These are phyloP conservation scores for Oligia strigilis DNA, from an alignment of 2,888 invertebrate species.

Conservation along the genomic window DNA sequence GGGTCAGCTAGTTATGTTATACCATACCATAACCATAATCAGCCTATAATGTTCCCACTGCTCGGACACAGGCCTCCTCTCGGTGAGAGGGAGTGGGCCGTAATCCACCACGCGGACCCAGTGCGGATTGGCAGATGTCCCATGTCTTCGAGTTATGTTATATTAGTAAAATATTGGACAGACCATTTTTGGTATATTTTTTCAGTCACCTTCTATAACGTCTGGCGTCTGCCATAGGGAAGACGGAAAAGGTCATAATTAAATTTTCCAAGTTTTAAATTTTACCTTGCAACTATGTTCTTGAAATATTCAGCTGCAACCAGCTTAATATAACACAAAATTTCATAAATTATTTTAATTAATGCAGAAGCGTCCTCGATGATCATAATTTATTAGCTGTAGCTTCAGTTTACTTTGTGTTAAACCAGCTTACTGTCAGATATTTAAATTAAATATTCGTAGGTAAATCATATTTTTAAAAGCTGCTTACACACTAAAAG, in stretches of 20 bases:
- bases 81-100: no score
- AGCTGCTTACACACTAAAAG: no score
- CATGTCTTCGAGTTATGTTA: no score
- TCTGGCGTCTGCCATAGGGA: neutral
- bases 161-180: no score
- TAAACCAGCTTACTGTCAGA: constrained; percentile 36
- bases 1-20: no score
- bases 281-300: constrained; percentile 14
- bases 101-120: no score
- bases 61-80: no score
- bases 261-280: constrained; percentile 19
- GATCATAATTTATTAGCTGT: constrained; percentile 42
- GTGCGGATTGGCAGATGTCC: no score
- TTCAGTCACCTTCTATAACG: neutral
- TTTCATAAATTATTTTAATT: constrained; percentile 40
- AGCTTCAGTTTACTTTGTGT: constrained; percentile 26
- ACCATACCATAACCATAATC: no score
- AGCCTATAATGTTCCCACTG: no score
- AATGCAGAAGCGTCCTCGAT: constrained; percentile 29
- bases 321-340: constrained; percentile 18
- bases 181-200: neutral
- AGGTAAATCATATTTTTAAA: neutral
- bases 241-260: neutral
- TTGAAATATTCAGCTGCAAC: constrained; percentile 32
- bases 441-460: constrained; percentile 21